These are phyloP conservation scores for Euplexia lucipara DNA, from an alignment of 2,888 invertebrate genomes.

Conservation along the genomic window DNA sequence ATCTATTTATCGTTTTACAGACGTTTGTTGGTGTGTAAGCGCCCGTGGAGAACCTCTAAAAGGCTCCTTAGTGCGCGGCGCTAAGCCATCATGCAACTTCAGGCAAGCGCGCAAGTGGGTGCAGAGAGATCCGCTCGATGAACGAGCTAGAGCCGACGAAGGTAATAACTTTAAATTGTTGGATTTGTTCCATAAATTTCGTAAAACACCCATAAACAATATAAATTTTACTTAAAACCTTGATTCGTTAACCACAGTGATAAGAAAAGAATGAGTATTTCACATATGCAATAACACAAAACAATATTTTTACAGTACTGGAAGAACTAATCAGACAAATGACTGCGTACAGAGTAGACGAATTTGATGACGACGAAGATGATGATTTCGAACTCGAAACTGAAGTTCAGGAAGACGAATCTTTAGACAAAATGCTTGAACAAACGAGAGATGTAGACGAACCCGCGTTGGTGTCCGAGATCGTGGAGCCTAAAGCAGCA, in stretches of 20 bases:
- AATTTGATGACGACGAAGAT: slow-evolving; percentile 83
- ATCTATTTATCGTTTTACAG: slow-evolving; percentile 78
- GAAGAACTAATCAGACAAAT: slow-evolving; percentile 94
- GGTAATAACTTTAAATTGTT: slow-evolving; percentile 73
- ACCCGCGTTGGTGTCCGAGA: slow-evolving; percentile 75
- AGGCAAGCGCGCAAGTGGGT: slow-evolving; percentile 93
- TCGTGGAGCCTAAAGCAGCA: slow-evolving; percentile 80
- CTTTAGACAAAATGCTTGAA: slow-evolving; percentile 61
- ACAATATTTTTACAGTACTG: slow-evolving; percentile 84
- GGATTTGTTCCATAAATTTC: no score
- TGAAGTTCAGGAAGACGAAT: slow-evolving; percentile 62
- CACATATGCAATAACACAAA: background rate
- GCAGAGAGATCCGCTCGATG: slow-evolving; percentile 80
- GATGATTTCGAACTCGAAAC: slow-evolving; percentile 78
- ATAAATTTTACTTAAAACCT: no score
- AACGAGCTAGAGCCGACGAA: slow-evolving; percentile 88
- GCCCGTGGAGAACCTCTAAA: slow-evolving; percentile 95
- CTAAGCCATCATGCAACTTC: slow-evolving; percentile 95
- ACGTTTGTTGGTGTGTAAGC: slow-evolving; percentile 97
- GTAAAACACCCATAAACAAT: no score
- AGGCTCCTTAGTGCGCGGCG: slow-evolving; percentile 94
- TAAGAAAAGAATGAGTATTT: no score
- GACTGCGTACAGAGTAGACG: slow-evolving; percentile 89
- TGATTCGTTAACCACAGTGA: no score
- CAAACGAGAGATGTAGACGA: slow-evolving; percentile 64